These are phyloP conservation scores for Drosophila fulvimacula DNA, from an alignment of 2,888 invertebrate species.

Conservation along the genomic window DNA sequence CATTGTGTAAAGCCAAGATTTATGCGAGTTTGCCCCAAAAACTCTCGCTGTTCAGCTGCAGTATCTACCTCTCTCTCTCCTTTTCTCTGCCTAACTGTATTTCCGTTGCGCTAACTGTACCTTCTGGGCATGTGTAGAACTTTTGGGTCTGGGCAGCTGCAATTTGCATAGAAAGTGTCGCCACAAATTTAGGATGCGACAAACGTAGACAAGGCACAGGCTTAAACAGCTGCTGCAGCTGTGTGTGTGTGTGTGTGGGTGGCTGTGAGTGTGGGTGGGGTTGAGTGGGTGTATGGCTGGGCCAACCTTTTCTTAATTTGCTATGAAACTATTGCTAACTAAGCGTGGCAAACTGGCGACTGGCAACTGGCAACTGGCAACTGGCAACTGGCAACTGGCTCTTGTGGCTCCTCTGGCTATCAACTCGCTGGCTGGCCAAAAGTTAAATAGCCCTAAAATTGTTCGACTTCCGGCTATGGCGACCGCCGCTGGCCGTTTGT, in stretches of 20 bases:
- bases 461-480: conserved; percentile 70
- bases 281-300: conserved; percentile 1
- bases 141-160: conserved; percentile 41
- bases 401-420: conserved; percentile 40
- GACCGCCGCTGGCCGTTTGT: conserved; percentile 72
- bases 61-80: background rate
- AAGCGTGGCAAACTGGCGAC: conserved; percentile 60
- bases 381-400: conserved; percentile 34
- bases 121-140: conserved; percentile 53
- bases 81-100: conserved; percentile 61
- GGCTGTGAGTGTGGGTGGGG: conserved; percentile 19
- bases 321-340: conserved; percentile 80
- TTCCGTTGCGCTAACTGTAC: conserved; percentile 74
- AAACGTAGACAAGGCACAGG: conserved; percentile 38
- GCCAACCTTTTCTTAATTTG: conserved; percentile 80
- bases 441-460: conserved; percentile 80
- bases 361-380: conserved; percentile 58
- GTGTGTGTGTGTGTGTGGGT: background rate
- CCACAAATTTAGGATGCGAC: conserved; percentile 65
- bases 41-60: conserved; percentile 48
- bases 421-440: conserved; percentile 52
- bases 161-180: conserved; percentile 82
- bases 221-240: conserved; percentile 34
- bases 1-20: conserved; percentile 83
- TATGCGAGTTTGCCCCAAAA: conserved; percentile 80